Base-by-base conservation (phyloP, 2,888 invertebrate species). In the Pimpla rufipes region DNA sequence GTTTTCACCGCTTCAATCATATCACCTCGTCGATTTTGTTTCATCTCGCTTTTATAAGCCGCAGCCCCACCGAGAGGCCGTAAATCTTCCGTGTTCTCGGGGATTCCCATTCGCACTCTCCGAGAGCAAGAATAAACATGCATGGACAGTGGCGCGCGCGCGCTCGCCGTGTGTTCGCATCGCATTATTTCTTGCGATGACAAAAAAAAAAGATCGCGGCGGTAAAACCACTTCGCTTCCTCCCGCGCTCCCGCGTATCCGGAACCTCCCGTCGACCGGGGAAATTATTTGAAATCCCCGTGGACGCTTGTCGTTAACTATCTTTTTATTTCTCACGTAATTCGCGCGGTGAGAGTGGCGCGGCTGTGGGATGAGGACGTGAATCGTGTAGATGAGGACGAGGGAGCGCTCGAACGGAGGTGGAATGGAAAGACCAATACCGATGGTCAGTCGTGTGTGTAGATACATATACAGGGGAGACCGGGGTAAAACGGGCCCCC, bases 211-310 rank as follows among this genome's bases (percentile, higher is more conserved):
- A 23, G 3, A 35, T 11, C 4, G 7, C 59, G 4, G n/a, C 29
- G 62, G 10, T 13, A 13, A 18, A 55, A 71, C 55, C 35, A 8
- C 37, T 55, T 18, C 55, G 4, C 42, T 16, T n/a, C 5, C 10
- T 70, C 21, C 21, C 42, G n/a, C 40, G 29, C 64, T 40, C 47
- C 40, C 47, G 57, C 40, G 29, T 29, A 37, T 62, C 47, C 21
- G 13, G 6, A 13, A 37, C 42, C 16, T 59, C 81, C 50, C 79
- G 78, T 76, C 75, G 79, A 82, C 83, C 57, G 76, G 84, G 85
- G 79, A 86, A 86, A 86, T 86, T 86, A 86, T 85, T 79, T 77
- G 67, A 75, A 83, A 81, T 85, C 83, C 85, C 83, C n/a, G 55
- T 59, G 74, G 81, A 79, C 62, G 55, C 70, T 80, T 79, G 74